Evolutionary conservation across 2,113 vertebrate genomes (phyloP), one percentile per base, ranked within the genome.

Genomic region (Cathartes aura): DNA sequence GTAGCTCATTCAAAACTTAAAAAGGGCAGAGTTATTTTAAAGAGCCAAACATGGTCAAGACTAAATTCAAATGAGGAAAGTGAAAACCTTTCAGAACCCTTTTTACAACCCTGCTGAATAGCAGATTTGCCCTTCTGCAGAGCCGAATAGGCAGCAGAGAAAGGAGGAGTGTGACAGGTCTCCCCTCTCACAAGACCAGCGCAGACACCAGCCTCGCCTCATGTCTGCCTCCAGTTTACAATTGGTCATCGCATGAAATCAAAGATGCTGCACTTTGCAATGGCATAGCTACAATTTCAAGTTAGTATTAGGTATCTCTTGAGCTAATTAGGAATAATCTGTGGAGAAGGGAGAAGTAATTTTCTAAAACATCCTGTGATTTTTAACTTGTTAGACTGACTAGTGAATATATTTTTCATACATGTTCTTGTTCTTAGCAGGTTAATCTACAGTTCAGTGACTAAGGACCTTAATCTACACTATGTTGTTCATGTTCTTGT

Each of bases 361-460:
- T 95, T 88, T 67, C 55, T 88, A 58, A 79, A 87, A 50, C 0
- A 0, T 78, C 6, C 19, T 79, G 42, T 90, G 50, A 29, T 92
- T 92, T 86, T 88, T 66, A 85, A 71, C 78, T 90, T 82, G 50
- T 70, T 79, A 82, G 55, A 74, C 50, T 82, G 85, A 68, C 68
- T 85, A 34, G 45, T 66, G 55, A 62, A 53, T 87, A 18, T 70
- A 70, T 73, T 87, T 94, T 87, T 88, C 29, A 66, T 71, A 53
- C 74, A 90, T 53, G 21, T 95, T 93, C 76, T 73, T 92, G 45
- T 82, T 86, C 82, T 78, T 90, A 71, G 89, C 60, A 85, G 74
- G 45, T 40, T 92, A 74, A 90, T 87, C 73, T 92, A 53, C 64
- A 62, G 45, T 87, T 96, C 45, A 88, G 60, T 85, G 47, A 45